Percentiles rank a stretch among this genome's conserved stretches.
Conservation (phyloP, 30 jellyfish, hydroid and myxozoan genomes). For the Pseudorhiza aurosa region DNA sequence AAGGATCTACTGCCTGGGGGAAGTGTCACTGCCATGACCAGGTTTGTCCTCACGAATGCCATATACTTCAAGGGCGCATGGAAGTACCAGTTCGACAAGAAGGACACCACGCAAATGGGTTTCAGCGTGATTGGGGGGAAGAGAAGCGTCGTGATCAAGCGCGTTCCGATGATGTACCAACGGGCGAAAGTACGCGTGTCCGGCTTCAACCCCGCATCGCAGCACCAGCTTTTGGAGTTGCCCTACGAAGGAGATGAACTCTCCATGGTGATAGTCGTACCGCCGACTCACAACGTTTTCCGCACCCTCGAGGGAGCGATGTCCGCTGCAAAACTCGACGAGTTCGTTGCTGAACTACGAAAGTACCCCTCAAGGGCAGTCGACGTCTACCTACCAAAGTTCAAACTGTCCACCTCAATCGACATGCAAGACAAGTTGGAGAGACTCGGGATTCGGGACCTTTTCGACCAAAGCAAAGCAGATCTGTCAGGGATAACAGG, state of each 20-base stretch:
- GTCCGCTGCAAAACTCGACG: slow-evolving; percentile 1
- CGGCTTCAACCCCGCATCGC: slow-evolving; percentile 26
- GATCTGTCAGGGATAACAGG: slow-evolving; percentile 79
- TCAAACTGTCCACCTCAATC: slow-evolving; percentile 25
- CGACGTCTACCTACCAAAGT: slow-evolving; percentile 62
- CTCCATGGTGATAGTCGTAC: slow-evolving; percentile 65
- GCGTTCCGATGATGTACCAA: slow-evolving; percentile 59
- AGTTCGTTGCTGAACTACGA: slow-evolving; percentile 15
- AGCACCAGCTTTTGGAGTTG: slow-evolving; percentile 51
- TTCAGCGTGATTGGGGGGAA: slow-evolving; percentile 13
- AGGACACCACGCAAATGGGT: not conserved
- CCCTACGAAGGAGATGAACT: slow-evolving; percentile 60
- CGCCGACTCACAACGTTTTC: not conserved
- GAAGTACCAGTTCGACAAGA: slow-evolving; percentile 48
- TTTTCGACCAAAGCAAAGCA: slow-evolving; percentile 48
- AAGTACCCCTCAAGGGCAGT: slow-evolving; percentile 22
- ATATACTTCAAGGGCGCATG: slow-evolving; percentile 72
- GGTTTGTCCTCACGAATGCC: slow-evolving; percentile 71
- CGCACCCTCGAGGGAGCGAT: slow-evolving; percentile 18
- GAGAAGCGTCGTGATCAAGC: slow-evolving; percentile 1
- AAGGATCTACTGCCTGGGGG: slow-evolving; percentile 59
- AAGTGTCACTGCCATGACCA: slow-evolving; percentile 36
- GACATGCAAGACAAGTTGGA: slow-evolving; percentile 19
- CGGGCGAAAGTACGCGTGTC: slow-evolving; percentile 21
- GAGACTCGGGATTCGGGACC: slow-evolving; percentile 59